These are phyloP conservation scores for Pteropus alecto DNA, from an alignment of 2,113 vertebrate species.

Conservation along the genomic window DNA sequence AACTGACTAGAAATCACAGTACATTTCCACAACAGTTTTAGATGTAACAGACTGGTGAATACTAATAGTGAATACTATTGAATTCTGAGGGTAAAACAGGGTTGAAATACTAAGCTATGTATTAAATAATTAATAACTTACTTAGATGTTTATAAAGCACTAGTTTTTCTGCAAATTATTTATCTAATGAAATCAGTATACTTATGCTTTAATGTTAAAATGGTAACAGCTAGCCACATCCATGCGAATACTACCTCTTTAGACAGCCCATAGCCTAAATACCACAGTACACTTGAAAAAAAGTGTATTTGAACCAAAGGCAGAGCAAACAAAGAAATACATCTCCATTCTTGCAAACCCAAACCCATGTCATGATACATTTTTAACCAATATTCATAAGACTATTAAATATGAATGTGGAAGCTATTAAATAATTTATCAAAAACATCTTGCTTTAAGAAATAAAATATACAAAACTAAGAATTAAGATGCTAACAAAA, in stretches of 20 bases:
- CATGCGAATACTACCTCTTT: background rate
- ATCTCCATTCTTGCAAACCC: background rate
- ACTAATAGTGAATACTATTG: background rate
- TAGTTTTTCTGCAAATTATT: background rate
- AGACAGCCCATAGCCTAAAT: background rate
- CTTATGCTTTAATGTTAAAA: slow-evolving; percentile 35
- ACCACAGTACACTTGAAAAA: background rate
- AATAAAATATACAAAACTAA: slow-evolving; percentile 26
- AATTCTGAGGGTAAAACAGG: background rate
- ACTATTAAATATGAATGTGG: background rate
- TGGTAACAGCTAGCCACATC: background rate
- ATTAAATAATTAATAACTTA: slow-evolving; percentile 12
- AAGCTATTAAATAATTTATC: background rate
- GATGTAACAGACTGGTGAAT: background rate
- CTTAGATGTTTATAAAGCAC: background rate
- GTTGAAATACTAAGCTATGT: slow-evolving; percentile 16
- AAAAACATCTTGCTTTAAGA: slow-evolving; percentile 28
- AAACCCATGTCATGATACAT: slow-evolving; percentile 3
- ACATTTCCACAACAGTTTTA: background rate
- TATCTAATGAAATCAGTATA: background rate
- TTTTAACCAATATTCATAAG: slow-evolving; percentile 46
- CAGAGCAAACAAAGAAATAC: background rate
- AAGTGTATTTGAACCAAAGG: background rate
- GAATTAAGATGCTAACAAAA: slow-evolving; percentile 36
- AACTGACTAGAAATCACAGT: background rate